A percentile compares a stretch with the other conserved stretches of the same genome.
These are phyloP conservation scores for Lepidurus packardi DNA, from an alignment of 1,140 invertebrate genomes.

Conservation along the genomic window DNA sequence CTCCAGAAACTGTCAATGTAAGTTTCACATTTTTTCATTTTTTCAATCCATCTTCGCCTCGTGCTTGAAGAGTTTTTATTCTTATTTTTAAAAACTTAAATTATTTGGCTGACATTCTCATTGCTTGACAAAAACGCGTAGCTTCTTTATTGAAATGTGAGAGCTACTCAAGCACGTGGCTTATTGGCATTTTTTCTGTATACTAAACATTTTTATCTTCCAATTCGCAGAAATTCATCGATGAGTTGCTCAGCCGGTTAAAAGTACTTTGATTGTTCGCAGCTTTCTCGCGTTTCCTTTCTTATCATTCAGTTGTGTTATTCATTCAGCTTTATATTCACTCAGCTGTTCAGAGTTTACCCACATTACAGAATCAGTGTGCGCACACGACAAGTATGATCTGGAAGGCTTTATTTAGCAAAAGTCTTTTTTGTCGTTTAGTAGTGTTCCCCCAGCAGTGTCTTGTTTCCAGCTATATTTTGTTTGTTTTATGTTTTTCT, in stretches of 20 bases:
- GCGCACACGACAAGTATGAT: neutral
- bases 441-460: neutral
- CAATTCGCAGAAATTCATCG: slow-evolving; percentile 36
- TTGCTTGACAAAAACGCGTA: neutral
- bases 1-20: slow-evolving; percentile 35
- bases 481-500: neutral
- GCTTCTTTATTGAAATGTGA: neutral
- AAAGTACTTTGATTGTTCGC: slow-evolving; percentile 35
- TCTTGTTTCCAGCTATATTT: neutral
- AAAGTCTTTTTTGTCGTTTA: neutral
- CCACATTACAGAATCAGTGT: neutral
- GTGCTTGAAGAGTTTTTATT: slow-evolving; percentile 1
- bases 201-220: neutral
- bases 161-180: neutral
- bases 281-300: neutral
- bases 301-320: neutral
- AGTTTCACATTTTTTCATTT: slow-evolving; percentile 8
- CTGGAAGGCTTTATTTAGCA: neutral
- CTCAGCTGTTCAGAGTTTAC: neutral
- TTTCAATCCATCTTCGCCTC: neutral
- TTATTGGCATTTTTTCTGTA: neutral
- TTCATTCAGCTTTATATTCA: neutral
- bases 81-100: neutral
- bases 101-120: neutral
- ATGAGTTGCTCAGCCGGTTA: slow-evolving; percentile 34